Evolutionary conservation across 1,140 invertebrate genomes (phyloP).

Genomic region (Micrasema longulum): DNA sequence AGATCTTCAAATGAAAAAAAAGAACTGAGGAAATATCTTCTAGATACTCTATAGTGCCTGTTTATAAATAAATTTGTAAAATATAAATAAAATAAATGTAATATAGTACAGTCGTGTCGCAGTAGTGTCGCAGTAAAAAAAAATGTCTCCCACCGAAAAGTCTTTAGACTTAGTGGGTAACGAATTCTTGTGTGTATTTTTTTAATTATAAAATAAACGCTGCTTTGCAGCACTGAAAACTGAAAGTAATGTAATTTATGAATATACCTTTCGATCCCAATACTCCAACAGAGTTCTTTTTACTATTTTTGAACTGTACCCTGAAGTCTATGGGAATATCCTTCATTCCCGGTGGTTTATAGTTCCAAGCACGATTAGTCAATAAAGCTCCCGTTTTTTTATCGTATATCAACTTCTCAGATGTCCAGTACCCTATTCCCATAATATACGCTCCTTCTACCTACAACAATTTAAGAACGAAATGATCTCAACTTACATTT

Average conservation of each 20-base stretch:
- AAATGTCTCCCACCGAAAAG: no score
- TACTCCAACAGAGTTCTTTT: constrained; percentile 74
- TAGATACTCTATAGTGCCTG: no score
- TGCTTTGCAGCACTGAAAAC: no score
- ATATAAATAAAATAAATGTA: neutral
- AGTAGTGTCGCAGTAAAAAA: neutral
- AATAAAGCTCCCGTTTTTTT: constrained; percentile 71
- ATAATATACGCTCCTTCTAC: constrained; percentile 84
- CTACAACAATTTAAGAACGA: constrained; percentile 60
- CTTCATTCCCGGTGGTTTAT: constrained; percentile 79
- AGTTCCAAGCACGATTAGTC: constrained; percentile 79
- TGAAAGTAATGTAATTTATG: no score
- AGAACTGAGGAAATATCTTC: no score
- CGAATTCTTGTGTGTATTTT: no score
- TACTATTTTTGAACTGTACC: constrained; percentile 73
- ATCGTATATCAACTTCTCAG: constrained; percentile 74
- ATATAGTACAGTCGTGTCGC: neutral
- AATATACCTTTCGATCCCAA: constrained; percentile 79
- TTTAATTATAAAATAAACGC: no score
- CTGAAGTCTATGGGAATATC: constrained; percentile 81
- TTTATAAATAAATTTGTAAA: no score
- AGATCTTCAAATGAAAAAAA: no score
- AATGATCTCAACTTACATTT: neutral
- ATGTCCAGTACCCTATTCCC: constrained; percentile 80
- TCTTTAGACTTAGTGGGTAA: no score